Evolutionary conservation across 2,797 vertebrate species (phyloP).

Genomic region (Hippopotamyrus pictus): DNA sequence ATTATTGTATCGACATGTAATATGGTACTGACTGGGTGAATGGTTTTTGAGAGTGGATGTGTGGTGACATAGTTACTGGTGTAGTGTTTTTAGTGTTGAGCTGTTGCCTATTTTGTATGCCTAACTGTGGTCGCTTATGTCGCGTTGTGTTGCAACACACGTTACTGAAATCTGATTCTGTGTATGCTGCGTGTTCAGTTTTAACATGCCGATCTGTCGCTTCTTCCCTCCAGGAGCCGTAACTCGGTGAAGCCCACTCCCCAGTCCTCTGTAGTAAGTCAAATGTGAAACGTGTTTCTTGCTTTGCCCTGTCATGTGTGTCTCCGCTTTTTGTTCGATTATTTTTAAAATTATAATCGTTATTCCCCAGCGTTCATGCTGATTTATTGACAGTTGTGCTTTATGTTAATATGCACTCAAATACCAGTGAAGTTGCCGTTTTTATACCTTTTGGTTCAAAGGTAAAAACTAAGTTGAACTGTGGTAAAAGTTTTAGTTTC

Average conservation of each 20-base stretch:
- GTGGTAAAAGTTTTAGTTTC: background rate
- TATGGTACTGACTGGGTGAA: background rate
- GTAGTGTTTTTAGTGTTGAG: background rate
- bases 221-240: slow-evolving; percentile 47
- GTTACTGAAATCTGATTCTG: background rate
- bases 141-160: background rate
- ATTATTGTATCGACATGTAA: background rate
- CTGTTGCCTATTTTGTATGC: background rate
- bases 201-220: slow-evolving; percentile 17
- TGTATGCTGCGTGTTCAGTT: background rate
- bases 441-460: background rate
- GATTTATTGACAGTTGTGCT: background rate
- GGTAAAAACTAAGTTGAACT: background rate
- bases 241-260: slow-evolving; percentile 55
- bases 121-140: background rate
- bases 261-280: slow-evolving; percentile 63
- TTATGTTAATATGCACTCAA: background rate
- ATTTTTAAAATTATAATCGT: background rate
- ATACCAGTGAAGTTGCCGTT: background rate
- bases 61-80: background rate
- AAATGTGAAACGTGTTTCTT: slow-evolving; percentile 56
- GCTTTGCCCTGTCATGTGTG: background rate
- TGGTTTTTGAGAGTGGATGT: background rate
- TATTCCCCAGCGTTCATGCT: background rate
- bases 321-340: background rate